Percentiles rank a stretch among this genome's conserved stretches.
Evolutionary conservation across 2,113 vertebrate genomes (phyloP).

Genomic region (Garra rufa): DNA sequence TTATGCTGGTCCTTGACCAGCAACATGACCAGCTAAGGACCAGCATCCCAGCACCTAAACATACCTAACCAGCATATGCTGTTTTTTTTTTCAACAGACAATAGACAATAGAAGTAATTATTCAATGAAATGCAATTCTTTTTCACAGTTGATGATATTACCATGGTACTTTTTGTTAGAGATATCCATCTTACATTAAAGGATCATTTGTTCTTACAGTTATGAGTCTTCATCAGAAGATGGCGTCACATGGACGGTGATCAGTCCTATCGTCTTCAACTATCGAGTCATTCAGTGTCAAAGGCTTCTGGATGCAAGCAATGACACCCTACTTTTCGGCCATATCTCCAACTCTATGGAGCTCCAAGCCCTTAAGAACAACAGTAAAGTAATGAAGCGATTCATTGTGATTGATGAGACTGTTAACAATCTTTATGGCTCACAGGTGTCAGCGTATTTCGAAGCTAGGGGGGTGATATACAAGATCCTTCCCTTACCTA

Average conservation of each 20-base stretch:
- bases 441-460: slow-evolving; percentile 73
- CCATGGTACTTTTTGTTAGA: background rate
- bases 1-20: too few species aligned
- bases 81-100: too few species aligned
- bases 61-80: too few species aligned
- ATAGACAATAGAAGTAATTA: too few species aligned
- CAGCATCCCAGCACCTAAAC: too few species aligned
- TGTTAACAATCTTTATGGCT: slow-evolving; percentile 76
- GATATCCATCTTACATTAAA: background rate
- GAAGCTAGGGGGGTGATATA: slow-evolving; percentile 72
- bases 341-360: slow-evolving; percentile 73
- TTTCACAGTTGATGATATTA: background rate
- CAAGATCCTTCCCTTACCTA: slow-evolving; percentile 78
- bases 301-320: slow-evolving; percentile 75
- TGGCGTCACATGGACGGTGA: slow-evolving; percentile 77
- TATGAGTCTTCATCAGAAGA: slow-evolving; percentile 16
- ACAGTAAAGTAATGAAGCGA: slow-evolving; percentile 54
- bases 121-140: background rate
- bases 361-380: slow-evolving; percentile 63
- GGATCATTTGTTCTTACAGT: background rate
- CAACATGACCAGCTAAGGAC: too few species aligned
- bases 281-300: slow-evolving; percentile 79
- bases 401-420: slow-evolving; percentile 81
- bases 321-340: slow-evolving; percentile 78
- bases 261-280: slow-evolving; percentile 80